Conservation (phyloP, 2,888 invertebrate species). For the Stenoptilia bipunctidactyla region DNA sequence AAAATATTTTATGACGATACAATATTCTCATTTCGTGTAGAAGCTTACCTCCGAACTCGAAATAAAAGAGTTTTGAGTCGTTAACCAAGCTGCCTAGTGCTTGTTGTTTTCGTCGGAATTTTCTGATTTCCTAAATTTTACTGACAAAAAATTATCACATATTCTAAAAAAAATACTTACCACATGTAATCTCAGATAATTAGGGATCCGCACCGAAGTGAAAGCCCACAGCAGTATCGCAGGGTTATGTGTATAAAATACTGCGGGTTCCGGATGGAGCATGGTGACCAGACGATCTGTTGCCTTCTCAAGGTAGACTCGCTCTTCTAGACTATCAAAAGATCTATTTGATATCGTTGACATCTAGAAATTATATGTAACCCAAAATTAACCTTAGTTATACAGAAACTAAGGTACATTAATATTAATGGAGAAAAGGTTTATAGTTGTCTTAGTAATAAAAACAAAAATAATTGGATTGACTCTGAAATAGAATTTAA, state of each 20-base stretch:
- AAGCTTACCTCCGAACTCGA: no score
- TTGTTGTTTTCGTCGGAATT: no score
- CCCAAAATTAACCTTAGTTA: conserved; percentile 32
- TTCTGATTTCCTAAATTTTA: no score
- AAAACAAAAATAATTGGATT: no score
- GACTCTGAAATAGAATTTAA: no score
- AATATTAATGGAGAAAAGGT: conserved; percentile 47
- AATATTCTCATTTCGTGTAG: no score
- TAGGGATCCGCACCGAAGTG: conserved; percentile 43
- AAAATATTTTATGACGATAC: no score
- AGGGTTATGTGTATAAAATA: conserved; percentile 53
- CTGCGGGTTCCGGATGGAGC: conserved; percentile 38
- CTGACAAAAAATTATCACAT: no score
- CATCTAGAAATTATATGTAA: conserved; percentile 30
- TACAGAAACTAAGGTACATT: conserved; percentile 61
- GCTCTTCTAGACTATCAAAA: conserved; percentile 37
- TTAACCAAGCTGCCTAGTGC: no score
- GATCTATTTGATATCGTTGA: conserved; percentile 47
- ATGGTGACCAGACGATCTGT: conserved; percentile 38
- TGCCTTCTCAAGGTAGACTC: conserved; percentile 49
- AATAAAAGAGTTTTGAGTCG: no score
- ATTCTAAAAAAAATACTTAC: conserved; percentile 39
- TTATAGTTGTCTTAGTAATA: no score
- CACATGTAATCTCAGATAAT: conserved; percentile 34
- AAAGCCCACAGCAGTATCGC: conserved; percentile 53